phyloP scores from a whole-genome alignment of 2,113 vertebrate species.

The Thinocorus orbignyianus region DNA sequence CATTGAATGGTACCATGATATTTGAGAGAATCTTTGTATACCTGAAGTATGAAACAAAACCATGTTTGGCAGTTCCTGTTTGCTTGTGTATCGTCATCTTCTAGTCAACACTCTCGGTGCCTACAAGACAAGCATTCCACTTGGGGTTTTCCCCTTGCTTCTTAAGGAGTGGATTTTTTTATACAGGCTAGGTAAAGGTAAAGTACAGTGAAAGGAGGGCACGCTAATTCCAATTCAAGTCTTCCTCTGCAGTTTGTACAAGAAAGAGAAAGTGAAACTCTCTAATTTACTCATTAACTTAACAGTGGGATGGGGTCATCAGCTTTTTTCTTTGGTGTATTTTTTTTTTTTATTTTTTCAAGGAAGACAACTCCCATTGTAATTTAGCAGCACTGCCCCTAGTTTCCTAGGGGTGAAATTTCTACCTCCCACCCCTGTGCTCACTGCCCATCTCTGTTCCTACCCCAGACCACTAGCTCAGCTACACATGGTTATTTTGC shows the following conservation, averaged over 20 bases:
- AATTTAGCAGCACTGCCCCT: neutral
- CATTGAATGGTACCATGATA: fast-evolving
- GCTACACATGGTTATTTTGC: neutral
- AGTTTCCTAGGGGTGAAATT: neutral
- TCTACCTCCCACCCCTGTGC: neutral
- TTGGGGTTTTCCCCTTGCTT: neutral
- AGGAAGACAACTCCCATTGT: neutral
- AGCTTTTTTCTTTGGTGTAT: neutral
- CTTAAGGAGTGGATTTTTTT: neutral
- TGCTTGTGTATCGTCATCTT: neutral
- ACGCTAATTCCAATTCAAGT: fast-evolving
- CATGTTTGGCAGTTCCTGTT: neutral
- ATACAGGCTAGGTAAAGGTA: neutral
- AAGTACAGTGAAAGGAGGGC: neutral
- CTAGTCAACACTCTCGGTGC: neutral
- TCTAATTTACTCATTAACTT: neutral
- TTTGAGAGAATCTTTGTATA: neutral
- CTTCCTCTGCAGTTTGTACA: neutral
- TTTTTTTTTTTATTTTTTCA: neutral
- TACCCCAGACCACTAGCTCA: neutral
- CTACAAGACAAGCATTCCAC: neutral
- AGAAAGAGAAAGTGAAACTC: conserved; percentile 41
- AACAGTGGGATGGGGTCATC: neutral
- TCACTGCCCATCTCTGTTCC: neutral
- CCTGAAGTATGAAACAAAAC: neutral